Conservation (phyloP, 2,888 invertebrate genomes). For the Drepana falcataria region DNA sequence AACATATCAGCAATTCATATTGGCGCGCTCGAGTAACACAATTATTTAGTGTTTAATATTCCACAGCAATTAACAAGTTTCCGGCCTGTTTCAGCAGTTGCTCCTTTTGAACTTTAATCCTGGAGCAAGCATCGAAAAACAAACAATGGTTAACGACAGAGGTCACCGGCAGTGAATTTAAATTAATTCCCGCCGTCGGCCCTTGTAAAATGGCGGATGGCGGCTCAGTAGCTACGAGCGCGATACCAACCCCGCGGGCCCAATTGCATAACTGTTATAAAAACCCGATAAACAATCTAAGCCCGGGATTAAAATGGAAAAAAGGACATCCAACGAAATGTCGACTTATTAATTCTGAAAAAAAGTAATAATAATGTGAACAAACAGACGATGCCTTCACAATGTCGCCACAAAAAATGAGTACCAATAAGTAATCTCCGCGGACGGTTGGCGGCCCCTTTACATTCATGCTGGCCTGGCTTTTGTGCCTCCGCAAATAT, state of each 20-base stretch:
- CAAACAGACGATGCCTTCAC: constrained; percentile 31
- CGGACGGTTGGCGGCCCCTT: constrained; percentile 21
- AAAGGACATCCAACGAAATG: constrained; percentile 35
- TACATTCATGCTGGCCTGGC: constrained; percentile 18
- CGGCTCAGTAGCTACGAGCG: constrained; percentile 14
- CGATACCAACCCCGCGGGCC: constrained; percentile 18
- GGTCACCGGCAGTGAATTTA: constrained; percentile 19
- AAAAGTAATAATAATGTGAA: constrained; percentile 43
- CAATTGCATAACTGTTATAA: constrained; percentile 31
- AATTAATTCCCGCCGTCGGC: constrained; percentile 21
- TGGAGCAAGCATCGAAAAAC: not conserved
- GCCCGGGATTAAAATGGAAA: constrained; percentile 37
- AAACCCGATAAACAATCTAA: constrained; percentile 36
- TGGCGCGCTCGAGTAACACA: no score
- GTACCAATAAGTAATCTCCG: constrained; percentile 30
- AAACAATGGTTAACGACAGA: constrained; percentile 9
- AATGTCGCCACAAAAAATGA: constrained; percentile 24
- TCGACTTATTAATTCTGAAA: constrained; percentile 46
- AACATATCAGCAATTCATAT: no score
- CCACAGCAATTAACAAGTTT: not conserved
- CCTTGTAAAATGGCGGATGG: constrained; percentile 25
- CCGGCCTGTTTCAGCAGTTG: not conserved
- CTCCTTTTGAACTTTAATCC: not conserved
- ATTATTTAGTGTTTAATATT: not conserved
- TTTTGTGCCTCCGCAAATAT: constrained; percentile 8